Conservation (phyloP, 2,113 vertebrate genomes). For the Peromyscus maniculatus region DNA sequence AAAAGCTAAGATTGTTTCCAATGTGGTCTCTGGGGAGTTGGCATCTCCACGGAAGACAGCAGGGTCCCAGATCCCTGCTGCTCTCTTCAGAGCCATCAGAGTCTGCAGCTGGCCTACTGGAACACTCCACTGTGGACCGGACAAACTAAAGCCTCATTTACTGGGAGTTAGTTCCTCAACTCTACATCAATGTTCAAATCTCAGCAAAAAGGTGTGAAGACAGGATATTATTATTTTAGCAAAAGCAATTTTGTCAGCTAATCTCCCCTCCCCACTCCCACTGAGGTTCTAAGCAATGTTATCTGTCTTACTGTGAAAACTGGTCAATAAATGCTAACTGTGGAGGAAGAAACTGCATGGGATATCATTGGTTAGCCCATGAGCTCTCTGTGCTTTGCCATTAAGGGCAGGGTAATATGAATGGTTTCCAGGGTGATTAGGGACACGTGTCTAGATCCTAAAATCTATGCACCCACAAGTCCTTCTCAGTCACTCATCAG, state of each 20-base stretch:
- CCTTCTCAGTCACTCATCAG: not conserved
- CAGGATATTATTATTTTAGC: not conserved
- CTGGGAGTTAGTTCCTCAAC: not conserved
- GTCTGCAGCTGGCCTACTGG: no score
- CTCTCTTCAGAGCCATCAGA: not conserved
- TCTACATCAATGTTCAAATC: not conserved
- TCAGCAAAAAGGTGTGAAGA: not conserved
- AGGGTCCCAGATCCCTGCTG: not conserved
- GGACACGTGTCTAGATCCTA: constrained; percentile 60
- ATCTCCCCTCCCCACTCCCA: not conserved
- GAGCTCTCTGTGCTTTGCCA: constrained; percentile 61
- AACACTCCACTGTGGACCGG: rapidly evolving
- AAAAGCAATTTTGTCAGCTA: not conserved
- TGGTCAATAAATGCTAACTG: constrained; percentile 66
- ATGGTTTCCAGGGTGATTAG: constrained; percentile 71
- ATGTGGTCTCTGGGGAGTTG: rapidly evolving
- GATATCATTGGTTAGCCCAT: constrained; percentile 73
- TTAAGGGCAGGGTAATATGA: constrained; percentile 45
- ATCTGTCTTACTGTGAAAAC: constrained; percentile 62
- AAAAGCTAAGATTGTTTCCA: not conserved
- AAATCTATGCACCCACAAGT: constrained; percentile 50
- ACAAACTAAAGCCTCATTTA: not conserved
- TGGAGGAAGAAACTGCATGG: constrained; percentile 67
- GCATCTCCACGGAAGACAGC: no score
- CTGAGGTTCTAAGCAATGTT: constrained; percentile 36